A percentile compares a stretch with the other conserved stretches of the same genome.
phyloP scores from a whole-genome alignment of 2,113 vertebrate species.

The Sphaerodactylus townsendi region DNA sequence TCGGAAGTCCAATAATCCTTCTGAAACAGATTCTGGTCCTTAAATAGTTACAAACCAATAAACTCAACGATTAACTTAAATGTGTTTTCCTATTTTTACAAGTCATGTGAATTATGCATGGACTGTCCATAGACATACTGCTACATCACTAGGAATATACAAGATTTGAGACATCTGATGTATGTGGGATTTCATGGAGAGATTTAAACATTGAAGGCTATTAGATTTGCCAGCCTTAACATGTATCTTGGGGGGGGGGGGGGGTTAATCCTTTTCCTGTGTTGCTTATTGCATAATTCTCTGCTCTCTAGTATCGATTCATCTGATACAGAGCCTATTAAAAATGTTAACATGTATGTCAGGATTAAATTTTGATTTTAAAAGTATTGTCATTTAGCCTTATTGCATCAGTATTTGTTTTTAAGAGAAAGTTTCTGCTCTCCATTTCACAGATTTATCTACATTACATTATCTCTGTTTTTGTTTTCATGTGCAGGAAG shows the following conservation, averaged over 20 bases:
- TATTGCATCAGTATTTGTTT: not conserved
- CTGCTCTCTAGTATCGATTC: not conserved
- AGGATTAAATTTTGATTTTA: not conserved
- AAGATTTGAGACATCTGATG: accelerated
- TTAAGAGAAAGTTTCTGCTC: not conserved
- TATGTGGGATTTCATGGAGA: not conserved
- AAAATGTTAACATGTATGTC: not conserved
- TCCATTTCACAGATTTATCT: not conserved
- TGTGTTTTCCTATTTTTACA: not conserved
- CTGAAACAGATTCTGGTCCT: not conserved
- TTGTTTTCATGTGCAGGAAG: constrained; percentile 52
- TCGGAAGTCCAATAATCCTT: not conserved
- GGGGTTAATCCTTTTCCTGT: not conserved
- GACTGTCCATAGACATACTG: accelerated
- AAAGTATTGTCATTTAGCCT: not conserved
- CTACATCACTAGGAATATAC: accelerated
- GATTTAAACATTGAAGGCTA: not conserved
- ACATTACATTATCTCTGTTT: not conserved
- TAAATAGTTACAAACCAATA: not conserved
- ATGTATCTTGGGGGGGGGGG: not conserved
- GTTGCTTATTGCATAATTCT: not conserved
- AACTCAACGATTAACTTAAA: not conserved
- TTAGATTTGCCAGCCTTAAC: not conserved
- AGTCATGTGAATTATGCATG: accelerated
- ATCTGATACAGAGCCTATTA: not conserved